A percentile compares a stretch with the other conserved stretches of the same genome.
Evolutionary conservation across 2,797 vertebrate genomes (phyloP).

Genomic region (Microchirus variegatus): DNA sequence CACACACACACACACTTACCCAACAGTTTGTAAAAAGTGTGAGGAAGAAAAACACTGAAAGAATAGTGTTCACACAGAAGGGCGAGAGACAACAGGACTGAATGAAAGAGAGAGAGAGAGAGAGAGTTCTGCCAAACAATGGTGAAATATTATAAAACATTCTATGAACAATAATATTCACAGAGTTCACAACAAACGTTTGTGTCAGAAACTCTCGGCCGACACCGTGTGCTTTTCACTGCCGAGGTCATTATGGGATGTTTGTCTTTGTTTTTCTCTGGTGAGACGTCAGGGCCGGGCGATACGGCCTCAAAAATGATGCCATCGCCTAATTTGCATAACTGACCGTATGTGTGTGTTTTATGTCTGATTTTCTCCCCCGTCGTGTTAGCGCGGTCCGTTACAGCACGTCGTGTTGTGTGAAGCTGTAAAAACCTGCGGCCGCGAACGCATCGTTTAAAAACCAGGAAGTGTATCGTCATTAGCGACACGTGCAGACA

Average conservation of each 20-base stretch:
- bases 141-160: slow-evolving; percentile 88
- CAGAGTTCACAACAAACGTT: slow-evolving; percentile 76
- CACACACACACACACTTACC: slow-evolving; percentile 7
- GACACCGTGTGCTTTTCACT: slow-evolving; percentile 81
- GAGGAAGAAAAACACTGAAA: slow-evolving; percentile 76
- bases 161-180: slow-evolving; percentile 87
- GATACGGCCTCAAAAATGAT: too few species aligned
- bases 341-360: too few species aligned
- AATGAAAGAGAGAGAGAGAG: slow-evolving; percentile 44
- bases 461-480: too few species aligned
- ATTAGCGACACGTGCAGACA: too few species aligned
- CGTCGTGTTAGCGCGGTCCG: too few species aligned
- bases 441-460: too few species aligned
- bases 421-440: too few species aligned
- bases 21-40: slow-evolving; percentile 78
- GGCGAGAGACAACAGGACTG: slow-evolving; percentile 72
- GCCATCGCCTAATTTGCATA: too few species aligned
- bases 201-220: slow-evolving; percentile 79
- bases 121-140: slow-evolving; percentile 81
- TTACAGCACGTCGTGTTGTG: too few species aligned
- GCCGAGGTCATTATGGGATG: slow-evolving; percentile 43
- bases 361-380: too few species aligned
- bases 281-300: too few species aligned
- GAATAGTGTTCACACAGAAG: slow-evolving; percentile 79
- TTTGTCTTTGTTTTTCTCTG: too few species aligned